Conservation (phyloP, 2,113 vertebrate genomes). For the Maylandia zebra region DNA sequence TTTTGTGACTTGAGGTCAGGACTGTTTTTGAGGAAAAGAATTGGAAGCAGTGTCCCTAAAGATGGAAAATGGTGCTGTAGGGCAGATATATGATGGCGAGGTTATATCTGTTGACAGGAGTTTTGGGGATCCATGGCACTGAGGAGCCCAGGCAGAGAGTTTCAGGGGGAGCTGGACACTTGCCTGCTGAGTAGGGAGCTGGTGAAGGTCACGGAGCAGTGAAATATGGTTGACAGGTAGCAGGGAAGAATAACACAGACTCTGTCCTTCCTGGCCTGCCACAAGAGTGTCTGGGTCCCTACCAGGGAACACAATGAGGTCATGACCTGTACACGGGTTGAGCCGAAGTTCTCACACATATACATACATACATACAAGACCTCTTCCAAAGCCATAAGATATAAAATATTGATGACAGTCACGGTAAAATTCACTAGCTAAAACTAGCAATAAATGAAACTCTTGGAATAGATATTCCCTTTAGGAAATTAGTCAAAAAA, state of each 20-base stretch:
- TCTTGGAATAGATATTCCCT: background rate
- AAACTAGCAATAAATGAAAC: background rate
- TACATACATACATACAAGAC: background rate
- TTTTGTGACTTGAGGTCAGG: constrained; percentile 23
- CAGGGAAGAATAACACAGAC: constrained; percentile 77
- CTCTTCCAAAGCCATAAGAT: background rate
- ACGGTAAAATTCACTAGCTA: background rate
- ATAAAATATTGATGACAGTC: background rate
- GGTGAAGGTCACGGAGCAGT: constrained; percentile 56
- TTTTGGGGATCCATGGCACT: background rate
- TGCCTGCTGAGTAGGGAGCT: constrained; percentile 30
- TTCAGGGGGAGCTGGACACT: constrained; percentile 26
- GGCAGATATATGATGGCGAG: background rate
- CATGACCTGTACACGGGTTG: constrained; percentile 63
- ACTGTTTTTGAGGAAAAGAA: constrained; percentile 10
- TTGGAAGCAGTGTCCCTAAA: background rate
- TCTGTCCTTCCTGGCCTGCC: constrained; percentile 69
- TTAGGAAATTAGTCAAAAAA: background rate
- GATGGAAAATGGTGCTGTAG: background rate
- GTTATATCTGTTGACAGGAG: constrained; percentile 1
- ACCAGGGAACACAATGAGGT: constrained; percentile 75
- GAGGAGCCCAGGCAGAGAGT: background rate
- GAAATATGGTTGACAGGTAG: constrained; percentile 76
- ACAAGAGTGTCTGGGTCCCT: constrained; percentile 68
- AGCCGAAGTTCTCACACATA: constrained; percentile 65